phyloP scores from a whole-genome alignment of 2,888 invertebrate species.

The Tiphia femorata region DNA sequence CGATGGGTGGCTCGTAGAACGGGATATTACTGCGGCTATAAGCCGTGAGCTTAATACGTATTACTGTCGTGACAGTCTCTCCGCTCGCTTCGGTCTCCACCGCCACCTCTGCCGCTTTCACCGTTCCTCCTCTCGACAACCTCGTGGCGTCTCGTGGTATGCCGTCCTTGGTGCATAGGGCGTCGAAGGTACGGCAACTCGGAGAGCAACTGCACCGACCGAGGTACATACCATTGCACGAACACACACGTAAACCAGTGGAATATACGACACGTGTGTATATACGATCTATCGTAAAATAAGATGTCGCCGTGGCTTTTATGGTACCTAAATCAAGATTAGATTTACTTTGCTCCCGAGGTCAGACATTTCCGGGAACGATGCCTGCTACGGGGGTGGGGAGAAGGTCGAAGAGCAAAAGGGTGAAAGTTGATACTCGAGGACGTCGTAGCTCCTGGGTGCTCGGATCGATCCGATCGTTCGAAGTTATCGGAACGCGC shows the following conservation, averaged over 20 bases:
- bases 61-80: slow-evolving; percentile 15
- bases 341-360: slow-evolving; percentile 59
- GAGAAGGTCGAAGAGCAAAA: background rate
- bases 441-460: no score
- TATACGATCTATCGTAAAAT: slow-evolving; percentile 61
- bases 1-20: slow-evolving; percentile 8
- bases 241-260: no score
- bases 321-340: slow-evolving; percentile 63
- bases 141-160: no score
- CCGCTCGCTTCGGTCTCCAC: background rate
- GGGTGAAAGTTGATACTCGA: background rate
- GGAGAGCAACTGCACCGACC: no score
- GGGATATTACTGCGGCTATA: slow-evolving; percentile 37
- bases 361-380: slow-evolving; percentile 38
- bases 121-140: background rate
- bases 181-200: no score
- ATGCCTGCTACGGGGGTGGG: background rate
- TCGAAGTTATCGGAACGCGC: no score
- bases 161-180: no score
- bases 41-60: slow-evolving; percentile 38
- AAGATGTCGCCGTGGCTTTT: slow-evolving; percentile 61
- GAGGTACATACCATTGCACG: no score
- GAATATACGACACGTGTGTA: no score
- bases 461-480: no score
- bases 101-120: background rate